These are phyloP conservation scores for Prosopocoilus inquinatus DNA, from an alignment of 2,888 invertebrate species.

Conservation along the genomic window DNA sequence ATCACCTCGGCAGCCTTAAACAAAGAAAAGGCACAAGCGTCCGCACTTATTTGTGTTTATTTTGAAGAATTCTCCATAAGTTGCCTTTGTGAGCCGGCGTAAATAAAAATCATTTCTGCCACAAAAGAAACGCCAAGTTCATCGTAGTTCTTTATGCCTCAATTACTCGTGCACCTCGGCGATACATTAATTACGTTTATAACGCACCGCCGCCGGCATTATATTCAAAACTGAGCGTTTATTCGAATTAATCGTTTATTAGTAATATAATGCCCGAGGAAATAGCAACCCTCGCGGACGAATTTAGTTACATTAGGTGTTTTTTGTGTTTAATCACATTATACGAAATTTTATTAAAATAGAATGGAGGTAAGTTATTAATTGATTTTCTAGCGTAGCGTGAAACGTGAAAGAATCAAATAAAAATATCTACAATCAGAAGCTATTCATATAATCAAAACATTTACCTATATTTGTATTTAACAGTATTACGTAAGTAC, in stretches of 20 bases:
- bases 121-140: constrained; percentile 40
- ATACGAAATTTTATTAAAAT: constrained; percentile 11
- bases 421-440: too few species aligned
- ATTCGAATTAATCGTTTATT: constrained; percentile 40
- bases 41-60: constrained; percentile 10
- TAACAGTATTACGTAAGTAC: too few species aligned
- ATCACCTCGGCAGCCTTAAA: constrained; percentile 11
- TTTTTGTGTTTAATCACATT: constrained; percentile 18
- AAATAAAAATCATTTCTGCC: background rate
- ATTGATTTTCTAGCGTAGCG: too few species aligned
- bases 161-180: constrained; percentile 36
- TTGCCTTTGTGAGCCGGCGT: background rate
- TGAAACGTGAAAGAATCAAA: too few species aligned
- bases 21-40: constrained; percentile 2
- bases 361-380: background rate
- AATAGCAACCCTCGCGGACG: constrained; percentile 20
- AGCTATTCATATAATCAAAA: too few species aligned
- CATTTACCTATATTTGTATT: too few species aligned
- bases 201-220: constrained; percentile 31
- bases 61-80: background rate
- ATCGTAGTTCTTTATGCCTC: constrained; percentile 37
- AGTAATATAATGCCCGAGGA: constrained; percentile 25
- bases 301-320: constrained; percentile 23
- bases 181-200: constrained; percentile 38
- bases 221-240: constrained; percentile 41